phyloP scores from a whole-genome alignment of 1,140 invertebrate genomes.

The Plodia interpunctella region DNA sequence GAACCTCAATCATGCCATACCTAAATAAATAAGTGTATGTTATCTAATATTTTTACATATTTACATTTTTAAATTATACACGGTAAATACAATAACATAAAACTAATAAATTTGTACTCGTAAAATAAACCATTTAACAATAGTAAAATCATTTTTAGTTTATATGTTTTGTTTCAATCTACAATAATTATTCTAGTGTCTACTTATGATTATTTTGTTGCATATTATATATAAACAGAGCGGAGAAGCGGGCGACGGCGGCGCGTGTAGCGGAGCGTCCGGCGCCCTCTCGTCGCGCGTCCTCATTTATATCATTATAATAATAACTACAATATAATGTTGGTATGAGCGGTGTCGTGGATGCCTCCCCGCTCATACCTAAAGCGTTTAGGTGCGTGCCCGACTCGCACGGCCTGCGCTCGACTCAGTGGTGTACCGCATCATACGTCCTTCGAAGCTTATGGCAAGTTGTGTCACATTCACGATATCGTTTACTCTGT shows the following conservation, averaged over 20 bases:
- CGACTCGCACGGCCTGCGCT: constrained; percentile 52
- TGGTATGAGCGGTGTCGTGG: constrained; percentile 75
- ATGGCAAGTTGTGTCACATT: too few relatives aligned
- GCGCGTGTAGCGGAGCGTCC: constrained; percentile 9
- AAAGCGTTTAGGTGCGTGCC: constrained; percentile 72
- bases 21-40: constrained; percentile 74
- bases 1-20: constrained; percentile 57
- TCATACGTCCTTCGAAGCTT: too few relatives aligned
- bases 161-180: constrained; percentile 42
- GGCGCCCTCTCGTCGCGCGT: constrained; percentile 19
- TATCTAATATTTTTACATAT: constrained; percentile 75
- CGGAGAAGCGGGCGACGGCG: constrained; percentile 31
- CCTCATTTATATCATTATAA: constrained; percentile 53
- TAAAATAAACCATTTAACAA: constrained; percentile 60
- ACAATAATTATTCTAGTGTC: constrained; percentile 51
- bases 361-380: constrained; percentile 75
- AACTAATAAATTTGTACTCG: constrained; percentile 71
- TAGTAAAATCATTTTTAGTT: constrained; percentile 52
- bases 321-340: constrained; percentile 74
- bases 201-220: constrained; percentile 71
- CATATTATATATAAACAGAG: constrained; percentile 49
- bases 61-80: constrained; percentile 67
- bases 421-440: not conserved
- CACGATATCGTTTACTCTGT: not conserved
- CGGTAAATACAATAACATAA: constrained; percentile 61